These are phyloP conservation scores for Chondrilla cf. caribensis DNA, from an alignment of 37 sponge, comb jelly and placozoan genomes.

Conservation along the genomic window DNA sequence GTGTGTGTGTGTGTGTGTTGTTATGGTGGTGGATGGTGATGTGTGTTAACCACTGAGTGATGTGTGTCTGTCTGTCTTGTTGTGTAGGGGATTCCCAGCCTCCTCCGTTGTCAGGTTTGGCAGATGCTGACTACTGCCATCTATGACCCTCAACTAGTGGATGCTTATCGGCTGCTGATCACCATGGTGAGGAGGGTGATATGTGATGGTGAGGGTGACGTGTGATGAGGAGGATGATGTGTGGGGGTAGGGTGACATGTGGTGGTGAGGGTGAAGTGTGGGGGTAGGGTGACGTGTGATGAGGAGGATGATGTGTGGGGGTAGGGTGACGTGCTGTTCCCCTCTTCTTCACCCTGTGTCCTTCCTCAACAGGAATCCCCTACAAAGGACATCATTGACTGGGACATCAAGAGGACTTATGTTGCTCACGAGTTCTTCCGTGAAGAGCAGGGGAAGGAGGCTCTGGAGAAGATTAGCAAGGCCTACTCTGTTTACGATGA, in stretches of 20 bases:
- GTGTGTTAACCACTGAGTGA: no score
- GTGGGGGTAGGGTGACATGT: background rate
- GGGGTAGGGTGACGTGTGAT: background rate
- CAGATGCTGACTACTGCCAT: constrained; percentile 78
- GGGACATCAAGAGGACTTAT: constrained; percentile 95
- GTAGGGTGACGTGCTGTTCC: background rate
- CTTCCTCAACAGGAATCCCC: constrained; percentile 70
- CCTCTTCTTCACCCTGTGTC: no score
- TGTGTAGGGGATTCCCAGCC: constrained; percentile 78
- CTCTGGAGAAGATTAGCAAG: constrained; percentile 87
- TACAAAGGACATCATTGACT: constrained; percentile 78
- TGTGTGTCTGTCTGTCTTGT: no score
- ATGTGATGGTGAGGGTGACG: background rate
- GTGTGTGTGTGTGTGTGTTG: no score
- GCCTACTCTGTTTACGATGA: constrained; percentile 92
- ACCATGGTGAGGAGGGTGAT: constrained; percentile 54
- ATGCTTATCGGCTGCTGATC: constrained; percentile 77
- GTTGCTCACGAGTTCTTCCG: constrained; percentile 88
- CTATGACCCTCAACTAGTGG: constrained; percentile 69
- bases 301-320: background rate
- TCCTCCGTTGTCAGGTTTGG: constrained; percentile 82
- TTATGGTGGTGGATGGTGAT: no score
- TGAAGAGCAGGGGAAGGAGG: constrained; percentile 49
- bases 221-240: background rate
- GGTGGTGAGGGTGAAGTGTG: background rate